A percentile compares a stretch with the other conserved stretches of the same genome.
phyloP scores from a whole-genome alignment of 2,888 invertebrate species.

The Chromoteleia sp. region DNA sequence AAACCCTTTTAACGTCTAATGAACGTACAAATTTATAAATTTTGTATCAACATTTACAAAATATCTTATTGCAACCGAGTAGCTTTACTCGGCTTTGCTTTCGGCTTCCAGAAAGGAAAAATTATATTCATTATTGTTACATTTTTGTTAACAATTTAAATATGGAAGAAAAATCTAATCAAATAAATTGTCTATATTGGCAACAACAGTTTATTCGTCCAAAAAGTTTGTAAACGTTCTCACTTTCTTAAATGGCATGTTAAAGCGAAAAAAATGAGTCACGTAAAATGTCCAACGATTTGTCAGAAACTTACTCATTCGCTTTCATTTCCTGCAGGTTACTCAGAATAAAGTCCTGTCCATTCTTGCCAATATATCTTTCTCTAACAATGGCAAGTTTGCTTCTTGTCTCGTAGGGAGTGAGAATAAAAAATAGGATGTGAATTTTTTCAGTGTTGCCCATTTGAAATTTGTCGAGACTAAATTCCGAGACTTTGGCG shows the following conservation, averaged over 20 bases:
- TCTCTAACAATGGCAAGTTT: constrained; percentile 18
- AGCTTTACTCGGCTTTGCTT: too few relatives aligned
- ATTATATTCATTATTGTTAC: too few relatives aligned
- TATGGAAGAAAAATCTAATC: too few relatives aligned
- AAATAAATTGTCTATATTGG: too few relatives aligned
- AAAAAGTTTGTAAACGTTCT: constrained; percentile 9
- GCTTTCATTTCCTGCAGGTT: constrained; percentile 52
- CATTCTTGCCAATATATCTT: constrained; percentile 45
- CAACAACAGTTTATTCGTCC: constrained; percentile 1
- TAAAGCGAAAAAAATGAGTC: constrained; percentile 44
- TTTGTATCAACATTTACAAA: too few relatives aligned
- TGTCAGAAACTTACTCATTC: constrained; percentile 52
- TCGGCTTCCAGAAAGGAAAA: too few relatives aligned
- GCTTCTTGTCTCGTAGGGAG: constrained; percentile 6
- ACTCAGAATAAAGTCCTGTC: constrained; percentile 43
- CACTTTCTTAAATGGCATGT: constrained; percentile 17
- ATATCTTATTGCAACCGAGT: too few relatives aligned
- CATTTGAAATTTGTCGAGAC: constrained; percentile 43
- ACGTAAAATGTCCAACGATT: constrained; percentile 51
- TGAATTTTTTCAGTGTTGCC: constrained; percentile 5
- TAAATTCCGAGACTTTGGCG: constrained; percentile 23
- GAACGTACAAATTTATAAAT: too few relatives aligned
- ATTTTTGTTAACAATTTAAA: too few relatives aligned
- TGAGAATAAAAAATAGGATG: constrained; percentile 18
- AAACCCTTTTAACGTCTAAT: too few relatives aligned